Evolutionary conservation across 2,113 vertebrate species (phyloP), one percentile per base, ranked within the genome.

Genomic region (Cricetomys ansorgei): DNA sequence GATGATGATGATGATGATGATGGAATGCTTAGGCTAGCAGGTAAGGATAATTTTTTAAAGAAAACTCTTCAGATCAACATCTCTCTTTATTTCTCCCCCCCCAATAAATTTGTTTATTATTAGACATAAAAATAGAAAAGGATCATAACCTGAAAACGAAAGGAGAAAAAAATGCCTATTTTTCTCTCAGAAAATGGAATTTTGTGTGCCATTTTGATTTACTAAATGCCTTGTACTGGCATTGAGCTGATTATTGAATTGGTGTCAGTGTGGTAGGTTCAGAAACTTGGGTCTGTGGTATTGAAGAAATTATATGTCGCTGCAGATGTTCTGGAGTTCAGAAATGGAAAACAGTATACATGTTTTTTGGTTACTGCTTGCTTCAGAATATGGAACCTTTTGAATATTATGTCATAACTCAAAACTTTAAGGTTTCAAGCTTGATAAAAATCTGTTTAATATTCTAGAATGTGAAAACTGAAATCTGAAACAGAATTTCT

Each of bases 191-290:
- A 89, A 62, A 91, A 94, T 76, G 45, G 25, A 92, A 69, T 73
- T 97, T 90, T 90, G 19, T 17, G 5, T 92, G 69, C 25, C 69
- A 21, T 85, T 97, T 92, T 88, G 88, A 86, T 88, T 96, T 95
- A 59, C 16, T 76, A 62, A 27, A 13, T 88, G 8, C 40, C 48
- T 37, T 88, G 57, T 57, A 79, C 83, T 50, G 89, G 75, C 7
- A 65, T 12, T 43, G 79, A 94, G 69, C 4, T 59, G 34, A 62
- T 48, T 87, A 45, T 85, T 80, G 91, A 93, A 23, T 43, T 91
- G 45, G 10, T 96, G 65, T 48, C 77, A 67, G 40, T 87, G 59
- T 31, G 37, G 50, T 93, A 76, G 70, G 77, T 87, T 87, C 29
- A 87, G 73, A 25, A 37, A 0, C 8, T 92, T 81, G 27, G 5